These are phyloP conservation scores for Malurus splendens DNA, from an alignment of 2,797 vertebrate species.

Conservation along the genomic window DNA sequence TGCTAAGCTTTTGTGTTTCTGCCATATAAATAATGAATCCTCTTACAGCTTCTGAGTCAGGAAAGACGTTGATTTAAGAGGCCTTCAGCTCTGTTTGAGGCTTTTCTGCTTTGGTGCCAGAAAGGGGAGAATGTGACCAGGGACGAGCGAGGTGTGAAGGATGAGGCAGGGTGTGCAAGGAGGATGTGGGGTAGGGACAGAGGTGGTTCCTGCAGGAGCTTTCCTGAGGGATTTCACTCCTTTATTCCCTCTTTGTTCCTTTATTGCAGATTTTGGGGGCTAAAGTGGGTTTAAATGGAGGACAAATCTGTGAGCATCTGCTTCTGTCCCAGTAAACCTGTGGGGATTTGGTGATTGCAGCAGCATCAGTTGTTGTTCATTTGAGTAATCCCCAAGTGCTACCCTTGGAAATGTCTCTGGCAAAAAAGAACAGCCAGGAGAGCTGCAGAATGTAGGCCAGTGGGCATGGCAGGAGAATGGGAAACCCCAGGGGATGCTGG, in stretches of 20 bases:
- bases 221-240: not conserved
- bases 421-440: not conserved
- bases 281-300: not conserved
- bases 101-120: not conserved
- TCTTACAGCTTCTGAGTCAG: slow-evolving; percentile 45
- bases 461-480: not conserved
- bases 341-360: not conserved
- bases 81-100: not conserved
- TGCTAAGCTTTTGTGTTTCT: slow-evolving; percentile 59
- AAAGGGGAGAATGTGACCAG: not conserved
- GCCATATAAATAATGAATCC: slow-evolving; percentile 70
- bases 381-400: not conserved
- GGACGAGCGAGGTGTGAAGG: not conserved
- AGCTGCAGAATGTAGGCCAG: not conserved
- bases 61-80: slow-evolving; percentile 52
- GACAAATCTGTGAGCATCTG: not conserved
- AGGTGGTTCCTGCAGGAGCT: not conserved
- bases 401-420: not conserved
- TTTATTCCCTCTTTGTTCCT: not conserved
- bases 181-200: not conserved
- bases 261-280: not conserved
- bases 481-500: not conserved
- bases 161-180: not conserved
- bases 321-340: not conserved
- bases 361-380: not conserved